Evolutionary conservation across 2,888 invertebrate genomes (phyloP).

Genomic region (Leptogaster cylindrica): DNA sequence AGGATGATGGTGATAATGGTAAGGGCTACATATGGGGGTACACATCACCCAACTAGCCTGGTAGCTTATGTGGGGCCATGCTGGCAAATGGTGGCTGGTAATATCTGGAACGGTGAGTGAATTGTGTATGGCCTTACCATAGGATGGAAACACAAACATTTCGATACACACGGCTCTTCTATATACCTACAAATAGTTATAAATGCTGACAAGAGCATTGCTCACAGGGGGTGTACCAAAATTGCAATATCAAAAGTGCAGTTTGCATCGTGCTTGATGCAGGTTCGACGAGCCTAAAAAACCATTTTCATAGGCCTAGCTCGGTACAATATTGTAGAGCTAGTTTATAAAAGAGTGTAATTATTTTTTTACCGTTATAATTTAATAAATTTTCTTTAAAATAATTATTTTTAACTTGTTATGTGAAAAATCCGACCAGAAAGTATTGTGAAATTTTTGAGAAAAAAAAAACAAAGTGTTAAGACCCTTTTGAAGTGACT

Average conservation of each 20-base stretch:
- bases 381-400: not conserved
- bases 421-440: not conserved
- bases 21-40: conserved; percentile 26
- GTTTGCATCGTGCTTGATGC: conserved; percentile 51
- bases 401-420: not conserved
- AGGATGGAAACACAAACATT: conserved; percentile 33
- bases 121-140: conserved; percentile 18
- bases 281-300: conserved; percentile 50
- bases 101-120: conserved; percentile 34
- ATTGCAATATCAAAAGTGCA: conserved; percentile 49
- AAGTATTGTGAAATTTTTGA: not conserved
- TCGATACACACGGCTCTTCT: conserved; percentile 7
- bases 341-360: conserved; percentile 43
- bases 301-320: conserved; percentile 47
- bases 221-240: conserved; percentile 48
- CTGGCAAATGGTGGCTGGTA: conserved; percentile 13
- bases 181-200: not conserved
- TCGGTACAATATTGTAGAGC: conserved; percentile 45
- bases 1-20: conserved; percentile 20
- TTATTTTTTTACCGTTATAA: conserved; percentile 5
- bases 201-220: conserved; percentile 45
- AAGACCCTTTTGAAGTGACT: not conserved
- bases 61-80: not conserved
- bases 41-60: conserved; percentile 1
- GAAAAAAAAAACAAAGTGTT: conserved; percentile 19